Percentiles rank a stretch among this genome's conserved stretches.
phyloP scores from a whole-genome alignment of 2,797 vertebrate genomes.

The Chaetodon trifasciatus region DNA sequence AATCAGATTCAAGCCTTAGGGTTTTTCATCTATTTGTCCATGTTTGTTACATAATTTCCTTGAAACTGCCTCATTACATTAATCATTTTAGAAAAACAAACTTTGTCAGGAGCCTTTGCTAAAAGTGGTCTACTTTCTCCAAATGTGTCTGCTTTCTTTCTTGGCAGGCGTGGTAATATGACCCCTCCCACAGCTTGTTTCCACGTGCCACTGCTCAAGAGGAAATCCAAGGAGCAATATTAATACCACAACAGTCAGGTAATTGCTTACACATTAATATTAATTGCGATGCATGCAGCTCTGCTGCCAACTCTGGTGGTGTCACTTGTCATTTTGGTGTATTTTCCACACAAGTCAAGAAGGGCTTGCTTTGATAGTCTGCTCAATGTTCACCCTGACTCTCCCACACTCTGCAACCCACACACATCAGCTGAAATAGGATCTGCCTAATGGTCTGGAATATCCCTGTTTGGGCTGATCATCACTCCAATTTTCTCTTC shows the following conservation, averaged over 20 bases:
- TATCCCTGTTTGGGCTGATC: constrained; percentile 72
- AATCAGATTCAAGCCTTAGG: neutral
- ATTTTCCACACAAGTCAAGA: constrained; percentile 48
- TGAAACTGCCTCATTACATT: neutral
- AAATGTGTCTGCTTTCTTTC: constrained; percentile 32
- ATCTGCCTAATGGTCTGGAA: constrained; percentile 78
- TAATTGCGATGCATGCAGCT: constrained; percentile 8
- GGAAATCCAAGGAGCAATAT: constrained; percentile 26
- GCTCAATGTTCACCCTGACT: constrained; percentile 48
- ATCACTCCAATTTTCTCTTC: constrained; percentile 74
- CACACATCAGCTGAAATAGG: constrained; percentile 67
- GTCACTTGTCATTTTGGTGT: constrained; percentile 45
- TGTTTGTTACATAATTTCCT: neutral
- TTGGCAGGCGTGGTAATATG: constrained; percentile 12
- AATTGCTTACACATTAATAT: constrained; percentile 31
- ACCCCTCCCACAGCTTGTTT: constrained; percentile 38
- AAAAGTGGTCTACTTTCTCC: constrained; percentile 25
- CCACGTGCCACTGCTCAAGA: constrained; percentile 28
- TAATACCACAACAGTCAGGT: neutral
- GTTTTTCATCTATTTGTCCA: neutral
- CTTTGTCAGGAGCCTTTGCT: constrained; percentile 8
- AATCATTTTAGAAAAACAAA: neutral
- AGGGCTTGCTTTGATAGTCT: constrained; percentile 45
- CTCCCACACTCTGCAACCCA: constrained; percentile 60
- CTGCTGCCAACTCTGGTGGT: neutral